Base-by-base conservation (phyloP, 2,113 vertebrate species). In the Mirza zaza region DNA sequence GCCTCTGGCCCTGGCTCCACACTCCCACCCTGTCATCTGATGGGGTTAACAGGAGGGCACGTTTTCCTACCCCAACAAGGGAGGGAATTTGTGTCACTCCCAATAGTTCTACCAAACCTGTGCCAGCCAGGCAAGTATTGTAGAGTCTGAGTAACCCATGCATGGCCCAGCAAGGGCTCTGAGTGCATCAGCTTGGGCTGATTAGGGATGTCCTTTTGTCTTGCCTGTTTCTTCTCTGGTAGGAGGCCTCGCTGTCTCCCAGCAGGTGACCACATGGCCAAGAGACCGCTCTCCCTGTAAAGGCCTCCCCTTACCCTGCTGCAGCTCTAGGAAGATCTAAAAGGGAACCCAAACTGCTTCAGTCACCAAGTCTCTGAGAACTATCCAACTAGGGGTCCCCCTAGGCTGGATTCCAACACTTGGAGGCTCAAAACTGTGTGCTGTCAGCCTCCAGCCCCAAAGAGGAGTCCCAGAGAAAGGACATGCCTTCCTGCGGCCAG, bases 401-500 rank as follows among this genome's bases (percentile, higher is more conserved):
- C 17, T 25, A 63, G 32, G 63, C 45, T 96, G 63, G 39, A 91
- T 71, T 79, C 32, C 45, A 80, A 82, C 42, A 70, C 32, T 39
- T 48, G n/a, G 45, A 34, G 34, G 34, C 48, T 94, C 57, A 87
- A 82, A 82, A 93, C 85, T 45, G 7, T 9, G 8, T 68, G 42
- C 48, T 45, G 1, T 67, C 87, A 85, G 45, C 42, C 93, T 95
- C 73, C 25, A 70, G 67, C 55, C 87, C 79, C 70, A 73, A 82
- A 94, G 32, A 70, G 25, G 71, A 83, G 52, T 61, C 79, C 79
- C 65, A 36, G 48, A 95, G 61, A 73, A 80, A 97, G 29, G 8
- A 55, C 98, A 42, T 98, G 98, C 99, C 99, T 99, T 99, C 98
- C 99, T 99, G 92, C 98, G 99, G 97, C 99, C 98, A 11, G 99